A percentile compares a stretch with the other conserved stretches of the same genome.
These are phyloP conservation scores for Rhopalosiphum maidis DNA, from an alignment of 1,140 invertebrate species.

Conservation along the genomic window DNA sequence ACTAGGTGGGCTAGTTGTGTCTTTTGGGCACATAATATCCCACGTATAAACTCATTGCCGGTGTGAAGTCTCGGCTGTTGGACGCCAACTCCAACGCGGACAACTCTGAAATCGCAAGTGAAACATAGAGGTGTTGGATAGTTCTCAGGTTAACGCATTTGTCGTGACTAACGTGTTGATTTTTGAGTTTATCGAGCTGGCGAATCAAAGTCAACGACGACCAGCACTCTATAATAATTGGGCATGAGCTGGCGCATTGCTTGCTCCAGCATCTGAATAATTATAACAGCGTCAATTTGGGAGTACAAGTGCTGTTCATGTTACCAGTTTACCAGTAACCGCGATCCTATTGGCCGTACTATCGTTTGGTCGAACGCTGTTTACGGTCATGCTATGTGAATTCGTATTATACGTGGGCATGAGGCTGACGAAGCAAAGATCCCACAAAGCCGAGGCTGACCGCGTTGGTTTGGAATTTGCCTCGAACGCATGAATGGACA, in stretches of 20 bases:
- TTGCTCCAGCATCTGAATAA: neutral
- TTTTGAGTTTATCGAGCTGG: neutral
- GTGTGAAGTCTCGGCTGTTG: neutral
- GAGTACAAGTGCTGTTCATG: neutral
- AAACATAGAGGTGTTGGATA: neutral
- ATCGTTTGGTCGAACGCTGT: neutral
- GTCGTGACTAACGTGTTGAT: neutral
- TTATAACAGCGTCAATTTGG: neutral
- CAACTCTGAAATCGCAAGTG: neutral
- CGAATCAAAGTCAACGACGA: neutral
- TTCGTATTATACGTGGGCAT: neutral
- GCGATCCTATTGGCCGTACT: neutral
- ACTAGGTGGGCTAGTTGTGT: neutral
- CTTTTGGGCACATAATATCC: neutral
- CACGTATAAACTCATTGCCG: neutral
- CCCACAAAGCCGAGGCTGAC: neutral
- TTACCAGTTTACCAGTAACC: too few species aligned
- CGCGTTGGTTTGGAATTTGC: neutral
- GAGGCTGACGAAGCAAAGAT: accelerated
- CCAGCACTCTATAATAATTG: neutral
- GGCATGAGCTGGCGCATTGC: neutral
- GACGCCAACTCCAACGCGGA: neutral
- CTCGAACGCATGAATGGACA: neutral
- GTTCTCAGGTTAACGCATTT: neutral
- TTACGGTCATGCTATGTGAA: accelerated